Conservation (phyloP, 2,888 invertebrate genomes). For the Allygus modestus region DNA sequence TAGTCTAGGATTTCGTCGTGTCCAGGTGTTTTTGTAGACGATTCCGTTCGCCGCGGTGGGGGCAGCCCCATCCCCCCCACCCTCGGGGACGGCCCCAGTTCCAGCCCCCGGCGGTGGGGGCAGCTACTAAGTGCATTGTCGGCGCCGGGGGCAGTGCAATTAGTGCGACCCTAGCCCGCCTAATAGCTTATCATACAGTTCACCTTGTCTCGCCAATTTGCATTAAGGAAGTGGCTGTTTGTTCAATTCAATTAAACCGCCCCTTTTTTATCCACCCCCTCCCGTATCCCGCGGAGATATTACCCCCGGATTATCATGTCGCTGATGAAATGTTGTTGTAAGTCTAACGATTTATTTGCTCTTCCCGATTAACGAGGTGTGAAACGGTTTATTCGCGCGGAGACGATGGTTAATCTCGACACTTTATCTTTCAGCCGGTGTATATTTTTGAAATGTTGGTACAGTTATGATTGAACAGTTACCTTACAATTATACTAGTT, state of each 20-base stretch:
- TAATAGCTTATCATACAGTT: conserved; percentile 51
- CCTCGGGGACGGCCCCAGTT: not conserved
- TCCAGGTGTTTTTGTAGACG: too few species aligned
- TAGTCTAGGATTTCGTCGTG: too few species aligned
- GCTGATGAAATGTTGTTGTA: conserved; percentile 50
- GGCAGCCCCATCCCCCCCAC: not conserved
- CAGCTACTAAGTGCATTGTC: not conserved
- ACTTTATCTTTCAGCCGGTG: too few species aligned
- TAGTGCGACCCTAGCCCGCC: not conserved
- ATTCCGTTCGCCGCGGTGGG: too few species aligned
- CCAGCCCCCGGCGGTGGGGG: not conserved
- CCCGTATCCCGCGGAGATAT: not conserved
- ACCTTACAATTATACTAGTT: too few species aligned
- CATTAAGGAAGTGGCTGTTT: conserved; percentile 54
- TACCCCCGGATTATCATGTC: conserved; percentile 34
- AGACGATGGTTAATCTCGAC: not conserved
- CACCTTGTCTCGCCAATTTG: conserved; percentile 46
- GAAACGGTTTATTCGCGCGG: not conserved
- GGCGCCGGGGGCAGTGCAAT: conserved; percentile 1
- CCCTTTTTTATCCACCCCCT: conserved; percentile 3
- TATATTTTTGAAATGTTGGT: too few species aligned
- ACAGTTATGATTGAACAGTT: too few species aligned
- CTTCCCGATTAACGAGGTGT: conserved; percentile 16
- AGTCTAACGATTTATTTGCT: conserved; percentile 55
- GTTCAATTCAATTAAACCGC: conserved; percentile 46